phyloP scores from a whole-genome alignment of 2,113 vertebrate genomes.

The Sinosuthora webbiana region DNA sequence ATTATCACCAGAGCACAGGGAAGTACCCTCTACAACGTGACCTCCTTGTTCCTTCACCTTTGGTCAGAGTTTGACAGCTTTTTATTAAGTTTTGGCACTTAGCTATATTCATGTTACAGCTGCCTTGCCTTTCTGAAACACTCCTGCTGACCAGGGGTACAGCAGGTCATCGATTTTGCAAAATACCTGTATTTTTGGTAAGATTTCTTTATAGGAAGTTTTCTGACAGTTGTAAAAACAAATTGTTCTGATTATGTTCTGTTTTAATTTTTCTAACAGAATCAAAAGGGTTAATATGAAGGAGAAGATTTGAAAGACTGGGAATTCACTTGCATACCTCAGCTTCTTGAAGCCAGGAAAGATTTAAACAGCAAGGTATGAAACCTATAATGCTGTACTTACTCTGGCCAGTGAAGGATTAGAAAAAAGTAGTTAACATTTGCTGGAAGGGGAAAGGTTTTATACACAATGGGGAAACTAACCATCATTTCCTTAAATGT shows the following conservation, averaged over 20 bases:
- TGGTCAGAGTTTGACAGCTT: background rate
- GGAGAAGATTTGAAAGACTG: background rate
- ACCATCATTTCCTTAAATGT: conserved; percentile 49
- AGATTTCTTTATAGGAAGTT: background rate
- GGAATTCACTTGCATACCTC: background rate
- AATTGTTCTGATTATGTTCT: background rate
- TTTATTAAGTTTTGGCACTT: background rate
- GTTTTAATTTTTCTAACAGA: background rate
- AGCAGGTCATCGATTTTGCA: background rate
- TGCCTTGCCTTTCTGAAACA: background rate
- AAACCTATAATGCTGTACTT: background rate
- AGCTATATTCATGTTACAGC: background rate
- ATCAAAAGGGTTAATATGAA: background rate
- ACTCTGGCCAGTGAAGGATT: background rate
- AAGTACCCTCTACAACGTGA: background rate
- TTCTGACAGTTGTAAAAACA: background rate
- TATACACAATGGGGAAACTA: background rate
- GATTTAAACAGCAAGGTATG: background rate
- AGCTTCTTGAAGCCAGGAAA: background rate
- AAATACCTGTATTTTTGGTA: background rate
- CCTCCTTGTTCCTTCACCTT: background rate
- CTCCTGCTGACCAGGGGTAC: background rate
- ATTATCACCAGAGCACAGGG: background rate
- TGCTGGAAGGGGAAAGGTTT: conserved; percentile 19
- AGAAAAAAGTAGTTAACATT: background rate